Evolutionary conservation across 2,888 invertebrate species (phyloP), one percentile per base, ranked within the genome.

Genomic region (Trichopoda pennipes): DNA sequence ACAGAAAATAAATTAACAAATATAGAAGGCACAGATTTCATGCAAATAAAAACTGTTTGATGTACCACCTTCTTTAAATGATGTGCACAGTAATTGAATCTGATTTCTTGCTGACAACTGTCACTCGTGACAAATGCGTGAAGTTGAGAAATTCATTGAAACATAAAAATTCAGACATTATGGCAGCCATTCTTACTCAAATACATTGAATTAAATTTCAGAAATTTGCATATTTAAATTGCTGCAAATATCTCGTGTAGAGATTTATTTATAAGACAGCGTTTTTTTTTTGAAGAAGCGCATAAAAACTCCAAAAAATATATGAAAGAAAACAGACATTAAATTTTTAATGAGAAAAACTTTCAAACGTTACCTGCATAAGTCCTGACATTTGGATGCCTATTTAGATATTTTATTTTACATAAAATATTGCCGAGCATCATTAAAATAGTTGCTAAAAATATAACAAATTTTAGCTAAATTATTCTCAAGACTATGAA

Each of bases 341-440:
- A 28, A 28, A 28, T 28, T 6, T 28, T 28, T 6, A 28, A 28
- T 28, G 28, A 28, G 4, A 4, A 7, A 8, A 28, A 2, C 1
- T 2, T 28, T 2, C 4, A 4, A 6, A 1, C 6, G 16, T 12
- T 44, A 35, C 32, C 32, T 19, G 42, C 38, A n/a, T 38, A 35
- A 35, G 38, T 3, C 4, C 23, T 42, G 51, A 21, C 17, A 47
- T 61, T 58, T 3, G 17, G n/a, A 60, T 14, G n/a, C 16, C 9
- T 12, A 1, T 21, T 32, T 38, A 19, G 2, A 23, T 51, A 3
- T 38, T 63, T 51, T 38, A 56, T 49, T 66, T 53, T 44, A 44
- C 51, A 66, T 60, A 69, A 63, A 69, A 14, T 66, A 60, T 68
- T 55, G 49, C 56, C 47, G 38, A 55, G 17, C 73, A 73, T 63